A percentile compares a stretch with the other conserved stretches of the same genome.
Conservation (phyloP, 2,113 vertebrate genomes). For the Pardalotus punctatus region DNA sequence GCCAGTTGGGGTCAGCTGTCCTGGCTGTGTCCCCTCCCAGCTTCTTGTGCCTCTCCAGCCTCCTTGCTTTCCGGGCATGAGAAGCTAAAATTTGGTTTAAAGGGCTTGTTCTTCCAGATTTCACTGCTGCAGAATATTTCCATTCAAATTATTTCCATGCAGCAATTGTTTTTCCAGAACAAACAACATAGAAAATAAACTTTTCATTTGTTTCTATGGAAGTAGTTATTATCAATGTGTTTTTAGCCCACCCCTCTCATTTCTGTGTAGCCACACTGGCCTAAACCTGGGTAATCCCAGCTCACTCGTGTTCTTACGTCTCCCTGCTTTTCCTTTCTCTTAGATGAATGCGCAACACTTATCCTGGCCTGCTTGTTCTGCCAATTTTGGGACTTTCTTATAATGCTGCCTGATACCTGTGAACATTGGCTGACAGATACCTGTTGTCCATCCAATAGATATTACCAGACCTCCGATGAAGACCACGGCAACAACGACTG, state of each 20-base stretch:
- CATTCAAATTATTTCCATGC: background rate
- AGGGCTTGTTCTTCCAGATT: background rate
- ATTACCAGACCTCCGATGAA: conserved; percentile 66
- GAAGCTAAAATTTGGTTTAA: background rate
- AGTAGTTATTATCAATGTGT: background rate
- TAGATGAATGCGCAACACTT: conserved; percentile 81
- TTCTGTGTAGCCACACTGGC: background rate
- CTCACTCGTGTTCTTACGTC: background rate
- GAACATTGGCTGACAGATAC: conserved; percentile 69
- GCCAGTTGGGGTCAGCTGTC: background rate
- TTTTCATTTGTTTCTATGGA: background rate
- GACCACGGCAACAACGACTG: conserved; percentile 63
- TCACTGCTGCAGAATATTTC: background rate
- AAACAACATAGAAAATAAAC: background rate
- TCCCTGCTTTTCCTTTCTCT: conserved; percentile 55
- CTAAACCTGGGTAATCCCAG: background rate
- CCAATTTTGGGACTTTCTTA: conserved; percentile 81
- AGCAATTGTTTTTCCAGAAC: background rate
- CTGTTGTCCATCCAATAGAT: conserved; percentile 79
- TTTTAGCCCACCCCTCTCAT: background rate
- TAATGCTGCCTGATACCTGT: conserved; percentile 79
- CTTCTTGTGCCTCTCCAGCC: background rate
- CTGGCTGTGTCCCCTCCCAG: background rate
- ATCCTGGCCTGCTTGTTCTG: conserved; percentile 83
- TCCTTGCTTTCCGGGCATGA: background rate